Percentiles rank a stretch among this genome's conserved stretches.
Conservation (phyloP, 2,797 vertebrate species). For the Novumbra hubbsi region DNA sequence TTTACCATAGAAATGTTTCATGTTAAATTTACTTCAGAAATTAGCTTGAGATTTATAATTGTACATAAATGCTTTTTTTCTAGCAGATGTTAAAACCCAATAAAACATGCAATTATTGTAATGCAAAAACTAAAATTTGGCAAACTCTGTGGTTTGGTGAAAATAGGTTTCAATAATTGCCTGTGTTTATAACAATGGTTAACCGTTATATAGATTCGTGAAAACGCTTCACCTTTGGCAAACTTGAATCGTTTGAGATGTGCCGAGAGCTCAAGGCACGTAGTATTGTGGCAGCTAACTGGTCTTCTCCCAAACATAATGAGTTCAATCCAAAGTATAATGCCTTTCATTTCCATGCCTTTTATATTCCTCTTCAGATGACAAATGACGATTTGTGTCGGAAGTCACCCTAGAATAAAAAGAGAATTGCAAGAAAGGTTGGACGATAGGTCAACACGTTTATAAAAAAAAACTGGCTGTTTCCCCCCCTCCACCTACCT, state of each 20-base stretch:
- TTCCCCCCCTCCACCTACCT: slow-evolving; percentile 74
- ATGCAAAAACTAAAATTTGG: slow-evolving; percentile 54
- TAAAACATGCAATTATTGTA: slow-evolving; percentile 53
- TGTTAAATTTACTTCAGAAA: slow-evolving; percentile 37
- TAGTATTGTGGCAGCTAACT: slow-evolving; percentile 52
- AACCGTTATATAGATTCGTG: slow-evolving; percentile 49
- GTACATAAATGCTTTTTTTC: neutral
- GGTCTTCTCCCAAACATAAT: slow-evolving; percentile 39
- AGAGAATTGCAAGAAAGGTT: neutral
- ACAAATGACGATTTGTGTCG: slow-evolving; percentile 98
- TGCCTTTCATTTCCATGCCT: slow-evolving; percentile 43
- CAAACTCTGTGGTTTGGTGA: slow-evolving; percentile 47
- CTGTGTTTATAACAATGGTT: slow-evolving; percentile 36
- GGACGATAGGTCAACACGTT: neutral
- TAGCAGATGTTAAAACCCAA: neutral
- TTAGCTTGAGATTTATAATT: slow-evolving; percentile 24
- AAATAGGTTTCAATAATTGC: slow-evolving; percentile 44
- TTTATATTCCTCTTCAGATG: slow-evolving; percentile 76
- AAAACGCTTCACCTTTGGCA: slow-evolving; percentile 75
- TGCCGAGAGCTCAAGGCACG: slow-evolving; percentile 52
- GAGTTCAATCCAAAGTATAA: slow-evolving; percentile 51
- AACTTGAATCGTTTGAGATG: slow-evolving; percentile 58
- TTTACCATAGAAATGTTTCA: slow-evolving; percentile 59
- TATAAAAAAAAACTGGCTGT: neutral
- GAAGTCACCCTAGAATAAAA: slow-evolving; percentile 87